A percentile compares a stretch with the other conserved stretches of the same genome.
Conservation (phyloP, 2,888 invertebrate species). For the Candidula unifasciata region DNA sequence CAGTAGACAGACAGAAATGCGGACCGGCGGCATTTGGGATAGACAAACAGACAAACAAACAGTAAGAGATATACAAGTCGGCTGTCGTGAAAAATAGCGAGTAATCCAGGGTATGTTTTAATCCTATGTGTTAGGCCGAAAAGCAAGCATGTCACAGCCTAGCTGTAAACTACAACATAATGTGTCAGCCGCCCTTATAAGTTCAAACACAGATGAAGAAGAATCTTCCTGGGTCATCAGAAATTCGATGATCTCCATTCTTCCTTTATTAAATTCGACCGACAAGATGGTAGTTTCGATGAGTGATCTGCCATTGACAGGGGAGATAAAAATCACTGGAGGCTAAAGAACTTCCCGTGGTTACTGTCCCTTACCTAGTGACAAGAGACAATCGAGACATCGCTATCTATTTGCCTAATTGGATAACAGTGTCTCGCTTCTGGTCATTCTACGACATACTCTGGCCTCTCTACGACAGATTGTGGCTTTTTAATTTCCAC, state of each 20-base stretch:
- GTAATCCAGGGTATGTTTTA: no score
- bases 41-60: no score
- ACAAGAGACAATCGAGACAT: neutral
- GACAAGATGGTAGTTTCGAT: neutral
- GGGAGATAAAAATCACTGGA: neutral
- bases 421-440: constrained; percentile 15
- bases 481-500: constrained; percentile 4
- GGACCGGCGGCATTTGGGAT: no score
- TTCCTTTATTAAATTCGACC: neutral
- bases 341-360: neutral
- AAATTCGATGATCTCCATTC: neutral
- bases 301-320: neutral
- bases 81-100: no score
- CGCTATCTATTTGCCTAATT: constrained; percentile 20
- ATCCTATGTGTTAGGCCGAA: no score
- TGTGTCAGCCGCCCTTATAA: no score
- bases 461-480: neutral
- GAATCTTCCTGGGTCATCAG: neutral
- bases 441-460: neutral
- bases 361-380: constrained; percentile 3
- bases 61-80: no score
- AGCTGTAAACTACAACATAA: no score
- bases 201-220: no score
- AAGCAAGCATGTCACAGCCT: no score
- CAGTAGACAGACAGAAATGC: no score